These are phyloP conservation scores for Odobenus rosmarus DNA, from an alignment of 2,113 vertebrate species.

Conservation along the genomic window DNA sequence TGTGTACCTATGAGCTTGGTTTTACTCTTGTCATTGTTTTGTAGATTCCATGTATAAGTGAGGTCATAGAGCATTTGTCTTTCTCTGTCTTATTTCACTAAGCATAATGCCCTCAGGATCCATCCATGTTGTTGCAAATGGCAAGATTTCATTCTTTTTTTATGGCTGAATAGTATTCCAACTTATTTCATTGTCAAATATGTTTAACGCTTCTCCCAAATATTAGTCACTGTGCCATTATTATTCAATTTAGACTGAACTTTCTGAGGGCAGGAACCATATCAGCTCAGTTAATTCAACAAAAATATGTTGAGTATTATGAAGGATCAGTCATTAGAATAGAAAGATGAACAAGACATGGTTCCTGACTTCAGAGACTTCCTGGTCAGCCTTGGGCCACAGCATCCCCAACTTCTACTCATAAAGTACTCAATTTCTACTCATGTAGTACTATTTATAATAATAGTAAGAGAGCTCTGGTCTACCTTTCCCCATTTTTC, in stretches of 20 bases:
- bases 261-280: background rate
- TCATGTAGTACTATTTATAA: background rate
- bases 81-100: background rate
- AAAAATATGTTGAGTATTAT: background rate
- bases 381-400: background rate
- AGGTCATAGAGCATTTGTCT: background rate
- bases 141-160: background rate
- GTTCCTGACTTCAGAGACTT: background rate
- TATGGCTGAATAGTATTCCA: background rate
- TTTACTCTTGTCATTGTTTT: background rate
- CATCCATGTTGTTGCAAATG: background rate
- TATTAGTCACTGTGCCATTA: background rate
- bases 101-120: background rate
- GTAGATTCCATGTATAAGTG: background rate
- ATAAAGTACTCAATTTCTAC: background rate
- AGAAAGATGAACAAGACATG: background rate
- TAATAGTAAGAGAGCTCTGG: background rate
- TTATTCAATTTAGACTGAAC: conserved; percentile 18
- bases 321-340: background rate
- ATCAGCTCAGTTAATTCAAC: background rate
- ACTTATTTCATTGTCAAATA: background rate
- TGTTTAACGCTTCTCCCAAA: background rate
- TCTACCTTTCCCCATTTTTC: background rate
- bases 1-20: background rate
- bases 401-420: background rate